Evolutionary conservation across 2,888 invertebrate genomes (phyloP).

Genomic region (Tenodera sinensis): DNA sequence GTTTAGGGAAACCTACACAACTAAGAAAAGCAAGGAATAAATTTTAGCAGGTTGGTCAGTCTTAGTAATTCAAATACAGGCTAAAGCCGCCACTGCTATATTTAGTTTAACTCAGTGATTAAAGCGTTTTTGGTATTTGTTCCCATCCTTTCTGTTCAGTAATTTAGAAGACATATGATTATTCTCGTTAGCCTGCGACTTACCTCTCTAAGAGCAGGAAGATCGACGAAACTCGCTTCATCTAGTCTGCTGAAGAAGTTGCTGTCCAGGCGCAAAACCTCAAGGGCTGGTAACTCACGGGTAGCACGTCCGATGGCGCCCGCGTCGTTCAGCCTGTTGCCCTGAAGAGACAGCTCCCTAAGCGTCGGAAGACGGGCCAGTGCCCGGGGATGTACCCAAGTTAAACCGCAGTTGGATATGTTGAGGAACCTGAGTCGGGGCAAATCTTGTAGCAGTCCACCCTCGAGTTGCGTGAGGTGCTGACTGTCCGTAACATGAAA

Average conservation of each 20-base stretch:
- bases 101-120: too few species aligned
- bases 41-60: too few species aligned
- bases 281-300: constrained; percentile 69
- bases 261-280: constrained; percentile 64
- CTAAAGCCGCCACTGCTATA: too few species aligned
- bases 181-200: background rate
- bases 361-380: constrained; percentile 68
- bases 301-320: constrained; percentile 76
- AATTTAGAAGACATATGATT: too few species aligned
- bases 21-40: too few species aligned
- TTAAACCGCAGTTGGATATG: constrained; percentile 71
- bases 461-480: constrained; percentile 64
- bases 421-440: constrained; percentile 67
- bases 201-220: constrained; percentile 61
- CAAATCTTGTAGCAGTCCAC: constrained; percentile 66
- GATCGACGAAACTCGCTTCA: constrained; percentile 77
- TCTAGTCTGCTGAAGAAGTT: constrained; percentile 68
- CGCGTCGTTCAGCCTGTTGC: constrained; percentile 73
- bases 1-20: too few species aligned
- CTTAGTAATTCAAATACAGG: too few species aligned
- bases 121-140: too few species aligned
- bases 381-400: constrained; percentile 74
- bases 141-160: too few species aligned
- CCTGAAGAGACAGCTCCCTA: constrained; percentile 63
- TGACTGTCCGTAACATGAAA: constrained; percentile 65